Base-by-base conservation (phyloP, 2,113 vertebrate species). In the Periophthalmodon schlosseri region DNA sequence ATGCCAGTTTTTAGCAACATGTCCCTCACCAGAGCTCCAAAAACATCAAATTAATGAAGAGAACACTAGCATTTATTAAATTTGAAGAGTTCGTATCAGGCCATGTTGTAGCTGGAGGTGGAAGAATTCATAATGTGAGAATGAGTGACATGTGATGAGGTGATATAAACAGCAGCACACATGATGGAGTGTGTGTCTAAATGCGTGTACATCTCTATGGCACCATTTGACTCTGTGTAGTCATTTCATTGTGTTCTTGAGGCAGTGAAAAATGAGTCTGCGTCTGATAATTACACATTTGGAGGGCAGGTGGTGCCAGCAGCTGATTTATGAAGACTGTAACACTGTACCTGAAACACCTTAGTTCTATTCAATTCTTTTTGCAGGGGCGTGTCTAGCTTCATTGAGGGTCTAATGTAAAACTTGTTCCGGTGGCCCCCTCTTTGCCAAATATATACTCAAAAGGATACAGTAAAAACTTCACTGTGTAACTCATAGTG, bases 321-420 rank as follows among this genome's bases (percentile, higher is more conserved):
- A 63, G 61, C 52, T 80, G 67, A 75, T 79, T 80, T 50, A 36
- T 78, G 71, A 82, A 74, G 71, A 13, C 44, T 10, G 39, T 44
- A 10, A 49, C 36, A 74, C 20, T 16, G 52, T 61, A 88, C 67
- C 83, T 80, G 64, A 83, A 44, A 67, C 77, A 39, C 68, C 50
- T 87, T 72, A 79, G 58, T 87, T 68, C 24, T 88, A 65, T 79
- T 14, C 47, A 49, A 13, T 0, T 14, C 11, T 12, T 4, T 47
- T 12, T 49, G 15, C 12, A 0, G 9, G 39, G 39, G 7, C 8
- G 39, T 2, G 39, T 44, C 8, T 44, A 10, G 39, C 39, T 44
- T 44, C 8, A 7, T 10, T 10, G 8, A 44, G 8, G 39, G 39
- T 11, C 39, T 10, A 8, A 10, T 2, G 39, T 10, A 0, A 44